phyloP scores from a whole-genome alignment of 2,888 invertebrate genomes.

The Cerastoderma edule region DNA sequence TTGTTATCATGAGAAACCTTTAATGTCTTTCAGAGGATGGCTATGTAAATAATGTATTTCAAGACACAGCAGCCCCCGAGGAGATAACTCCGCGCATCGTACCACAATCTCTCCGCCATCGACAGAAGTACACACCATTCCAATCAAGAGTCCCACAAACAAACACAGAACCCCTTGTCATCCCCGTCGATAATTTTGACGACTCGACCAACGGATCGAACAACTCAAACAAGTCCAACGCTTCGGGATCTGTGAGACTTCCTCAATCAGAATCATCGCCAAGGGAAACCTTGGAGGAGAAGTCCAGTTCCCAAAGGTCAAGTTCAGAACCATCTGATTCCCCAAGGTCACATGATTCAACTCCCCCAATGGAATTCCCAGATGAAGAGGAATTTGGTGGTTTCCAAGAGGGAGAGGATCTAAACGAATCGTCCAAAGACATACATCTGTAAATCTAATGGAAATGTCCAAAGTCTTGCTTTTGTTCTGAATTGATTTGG shows the following conservation, averaged over 20 bases:
- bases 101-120: slow-evolving; percentile 16
- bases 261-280: slow-evolving; percentile 16
- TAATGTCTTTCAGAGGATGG: slow-evolving; percentile 8
- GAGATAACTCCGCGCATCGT: slow-evolving; percentile 13
- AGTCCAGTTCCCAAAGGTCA: slow-evolving; percentile 3
- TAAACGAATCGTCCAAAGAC: neutral
- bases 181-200: slow-evolving; percentile 39
- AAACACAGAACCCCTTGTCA: slow-evolving; percentile 28
- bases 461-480: too few relatives aligned
- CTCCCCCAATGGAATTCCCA: too few relatives aligned
- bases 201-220: slow-evolving; percentile 31
- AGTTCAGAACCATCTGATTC: too few relatives aligned
- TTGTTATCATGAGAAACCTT: too few relatives aligned
- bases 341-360: too few relatives aligned
- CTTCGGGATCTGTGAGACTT: neutral
- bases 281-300: slow-evolving; percentile 1
- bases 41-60: slow-evolving; percentile 18
- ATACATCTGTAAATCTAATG: neutral
- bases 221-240: slow-evolving; percentile 1
- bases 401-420: neutral
- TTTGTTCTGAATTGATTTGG: too few relatives aligned
- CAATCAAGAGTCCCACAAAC: neutral
- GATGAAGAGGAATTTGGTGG: too few relatives aligned
- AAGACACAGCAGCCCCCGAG: slow-evolving; percentile 10
- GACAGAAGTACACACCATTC: neutral